Conservation (phyloP, 2,797 vertebrate genomes). For the Xiphophorus birchmanni region DNA sequence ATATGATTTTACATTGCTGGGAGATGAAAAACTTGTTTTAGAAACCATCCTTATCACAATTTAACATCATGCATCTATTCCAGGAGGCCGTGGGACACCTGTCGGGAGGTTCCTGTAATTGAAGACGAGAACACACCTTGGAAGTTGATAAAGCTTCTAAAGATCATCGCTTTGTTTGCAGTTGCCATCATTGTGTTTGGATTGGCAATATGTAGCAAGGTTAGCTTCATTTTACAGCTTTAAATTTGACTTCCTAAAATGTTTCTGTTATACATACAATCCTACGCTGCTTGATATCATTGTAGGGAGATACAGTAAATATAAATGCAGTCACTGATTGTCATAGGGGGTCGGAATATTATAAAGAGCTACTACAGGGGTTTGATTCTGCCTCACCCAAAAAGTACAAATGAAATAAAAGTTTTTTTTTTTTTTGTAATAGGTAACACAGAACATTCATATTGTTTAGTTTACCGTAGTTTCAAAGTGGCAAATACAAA, state of each 20-base stretch:
- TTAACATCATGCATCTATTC: not conserved
- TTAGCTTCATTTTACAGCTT: constrained; percentile 19
- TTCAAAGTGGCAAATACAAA: not conserved
- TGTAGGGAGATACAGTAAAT: not conserved
- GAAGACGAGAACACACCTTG: constrained; percentile 67
- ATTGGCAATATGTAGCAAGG: constrained; percentile 76
- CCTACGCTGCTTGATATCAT: not conserved
- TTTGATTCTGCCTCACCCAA: not conserved
- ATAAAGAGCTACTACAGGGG: too few species aligned
- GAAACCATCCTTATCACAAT: not conserved
- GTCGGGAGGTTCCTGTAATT: constrained; percentile 54
- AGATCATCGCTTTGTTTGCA: constrained; percentile 21
- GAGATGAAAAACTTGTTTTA: not conserved
- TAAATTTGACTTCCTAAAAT: not conserved
- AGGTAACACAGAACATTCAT: not conserved
- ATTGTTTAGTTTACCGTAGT: not conserved
- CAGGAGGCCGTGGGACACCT: constrained; percentile 68
- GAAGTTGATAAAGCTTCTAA: constrained; percentile 62
- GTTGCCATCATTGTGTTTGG: constrained; percentile 63
- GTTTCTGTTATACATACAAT: not conserved
- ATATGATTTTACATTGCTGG: not conserved
- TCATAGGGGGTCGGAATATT: not conserved
- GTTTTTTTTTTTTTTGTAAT: not conserved
- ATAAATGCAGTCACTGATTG: not conserved
- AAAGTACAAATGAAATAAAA: not conserved